A percentile compares a stretch with the other conserved stretches of the same genome.
phyloP scores from a whole-genome alignment of 1,140 invertebrate genomes.

The Drosophila takahashii region DNA sequence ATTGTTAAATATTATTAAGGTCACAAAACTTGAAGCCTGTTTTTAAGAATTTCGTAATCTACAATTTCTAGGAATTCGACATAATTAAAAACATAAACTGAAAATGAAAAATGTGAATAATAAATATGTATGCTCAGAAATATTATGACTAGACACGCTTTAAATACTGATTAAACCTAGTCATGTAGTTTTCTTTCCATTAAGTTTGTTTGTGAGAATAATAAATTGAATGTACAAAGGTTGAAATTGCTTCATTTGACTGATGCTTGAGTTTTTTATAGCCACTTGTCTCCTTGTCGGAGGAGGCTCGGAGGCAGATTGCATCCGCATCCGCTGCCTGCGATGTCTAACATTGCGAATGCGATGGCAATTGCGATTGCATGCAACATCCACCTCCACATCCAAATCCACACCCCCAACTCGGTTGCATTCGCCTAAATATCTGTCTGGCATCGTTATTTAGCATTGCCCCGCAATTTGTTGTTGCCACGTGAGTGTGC shows the following conservation, averaged over 20 bases:
- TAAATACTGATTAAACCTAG: too few species aligned
- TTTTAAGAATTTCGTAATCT: too few species aligned
- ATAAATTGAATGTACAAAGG: too few species aligned
- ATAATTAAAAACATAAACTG: too few species aligned
- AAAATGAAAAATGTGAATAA: too few species aligned
- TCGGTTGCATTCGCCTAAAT: slow-evolving; percentile 10
- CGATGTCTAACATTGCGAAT: slow-evolving; percentile 7
- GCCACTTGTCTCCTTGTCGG: slow-evolving; percentile 7
- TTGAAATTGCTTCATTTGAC: not conserved
- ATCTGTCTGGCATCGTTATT: slow-evolving; percentile 47
- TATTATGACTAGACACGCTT: too few species aligned
- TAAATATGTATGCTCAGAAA: too few species aligned
- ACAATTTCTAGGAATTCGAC: too few species aligned
- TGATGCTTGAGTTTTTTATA: not conserved
- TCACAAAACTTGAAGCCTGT: too few species aligned
- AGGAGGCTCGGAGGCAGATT: slow-evolving; percentile 28
- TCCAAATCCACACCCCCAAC: not conserved
- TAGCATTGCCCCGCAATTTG: slow-evolving; percentile 44
- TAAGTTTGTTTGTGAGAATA: too few species aligned
- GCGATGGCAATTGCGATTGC: slow-evolving; percentile 14
- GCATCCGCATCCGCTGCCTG: slow-evolving; percentile 35
- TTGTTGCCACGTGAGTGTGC: slow-evolving; percentile 16
- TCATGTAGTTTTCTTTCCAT: too few species aligned
- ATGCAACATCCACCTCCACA: slow-evolving; percentile 8
- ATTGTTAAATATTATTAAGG: too few species aligned